Percentiles rank a stretch among this genome's conserved stretches.
phyloP scores from a whole-genome alignment of 2,888 invertebrate species.

The Mamestra brassicae region DNA sequence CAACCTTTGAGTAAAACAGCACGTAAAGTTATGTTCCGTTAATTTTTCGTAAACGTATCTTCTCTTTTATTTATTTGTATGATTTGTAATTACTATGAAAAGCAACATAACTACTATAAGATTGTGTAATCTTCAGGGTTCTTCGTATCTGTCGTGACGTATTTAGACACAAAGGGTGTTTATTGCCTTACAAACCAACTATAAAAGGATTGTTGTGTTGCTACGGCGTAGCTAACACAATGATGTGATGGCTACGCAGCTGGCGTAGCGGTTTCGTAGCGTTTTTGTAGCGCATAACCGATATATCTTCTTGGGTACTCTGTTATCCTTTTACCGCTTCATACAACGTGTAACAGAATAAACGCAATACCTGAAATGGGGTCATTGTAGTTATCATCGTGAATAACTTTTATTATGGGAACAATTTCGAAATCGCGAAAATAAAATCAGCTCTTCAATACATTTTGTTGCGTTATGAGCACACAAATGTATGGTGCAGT shows the following conservation, averaged over 20 bases:
- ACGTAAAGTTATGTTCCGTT: too few species aligned
- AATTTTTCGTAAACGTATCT: too few species aligned
- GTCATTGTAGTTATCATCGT: too few species aligned
- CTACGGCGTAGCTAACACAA: conserved; percentile 40
- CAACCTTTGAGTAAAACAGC: too few species aligned
- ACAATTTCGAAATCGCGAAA: too few species aligned
- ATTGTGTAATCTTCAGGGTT: not conserved
- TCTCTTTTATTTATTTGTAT: too few species aligned
- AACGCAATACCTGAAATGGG: too few species aligned
- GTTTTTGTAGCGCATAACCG: not conserved
- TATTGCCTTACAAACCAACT: not conserved
- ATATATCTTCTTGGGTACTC: not conserved
- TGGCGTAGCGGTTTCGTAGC: not conserved
- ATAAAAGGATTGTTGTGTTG: conserved; percentile 17
- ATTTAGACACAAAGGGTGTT: not conserved
- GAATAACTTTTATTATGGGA: too few species aligned
- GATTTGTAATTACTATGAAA: not conserved
- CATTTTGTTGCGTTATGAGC: too few species aligned
- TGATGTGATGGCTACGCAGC: conserved; percentile 17
- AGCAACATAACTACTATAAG: not conserved
- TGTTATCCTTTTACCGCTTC: not conserved
- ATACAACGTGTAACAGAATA: not conserved
- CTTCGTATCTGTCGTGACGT: not conserved
- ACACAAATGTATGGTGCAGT: too few species aligned
- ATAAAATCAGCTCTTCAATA: too few species aligned